Evolutionary conservation across 1,140 invertebrate species (phyloP).

Genomic region (Sarcophaga peregrina): DNA sequence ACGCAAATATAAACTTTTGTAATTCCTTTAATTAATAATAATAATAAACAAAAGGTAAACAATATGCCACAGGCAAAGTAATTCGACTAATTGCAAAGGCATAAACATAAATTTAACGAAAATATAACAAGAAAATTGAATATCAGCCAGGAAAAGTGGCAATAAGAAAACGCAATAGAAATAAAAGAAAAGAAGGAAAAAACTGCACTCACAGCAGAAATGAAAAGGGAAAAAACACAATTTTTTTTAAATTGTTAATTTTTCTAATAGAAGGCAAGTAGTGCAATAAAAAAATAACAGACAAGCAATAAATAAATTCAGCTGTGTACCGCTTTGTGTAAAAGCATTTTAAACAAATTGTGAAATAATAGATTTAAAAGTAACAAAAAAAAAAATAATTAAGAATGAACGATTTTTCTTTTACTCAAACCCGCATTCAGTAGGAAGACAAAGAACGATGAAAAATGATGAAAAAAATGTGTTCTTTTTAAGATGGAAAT

Average conservation of each 20-base stretch:
- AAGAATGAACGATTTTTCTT: too few species aligned
- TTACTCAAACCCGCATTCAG: neutral
- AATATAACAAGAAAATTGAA: neutral
- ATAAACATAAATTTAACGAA: too few species aligned
- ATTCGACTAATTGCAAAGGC: neutral
- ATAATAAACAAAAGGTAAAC: constrained; percentile 6
- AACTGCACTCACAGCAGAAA: constrained; percentile 15
- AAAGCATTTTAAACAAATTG: neutral
- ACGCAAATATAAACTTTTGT: neutral
- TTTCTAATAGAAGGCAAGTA: neutral
- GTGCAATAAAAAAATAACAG: neutral
- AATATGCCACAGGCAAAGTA: neutral
- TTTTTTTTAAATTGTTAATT: constrained; percentile 8
- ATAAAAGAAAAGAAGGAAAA: neutral
- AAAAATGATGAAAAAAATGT: neutral
- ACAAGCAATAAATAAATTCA: neutral
- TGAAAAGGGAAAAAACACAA: neutral
- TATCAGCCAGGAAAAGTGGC: neutral
- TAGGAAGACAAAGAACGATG: neutral
- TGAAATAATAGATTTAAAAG: neutral
- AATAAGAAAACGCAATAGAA: neutral
- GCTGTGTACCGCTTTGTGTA: neutral
- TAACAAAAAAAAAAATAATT: neutral
- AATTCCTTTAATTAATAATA: neutral
- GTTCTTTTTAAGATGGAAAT: neutral